Conservation (phyloP, 2,888 invertebrate genomes). For the Alloplasta piceator region DNA sequence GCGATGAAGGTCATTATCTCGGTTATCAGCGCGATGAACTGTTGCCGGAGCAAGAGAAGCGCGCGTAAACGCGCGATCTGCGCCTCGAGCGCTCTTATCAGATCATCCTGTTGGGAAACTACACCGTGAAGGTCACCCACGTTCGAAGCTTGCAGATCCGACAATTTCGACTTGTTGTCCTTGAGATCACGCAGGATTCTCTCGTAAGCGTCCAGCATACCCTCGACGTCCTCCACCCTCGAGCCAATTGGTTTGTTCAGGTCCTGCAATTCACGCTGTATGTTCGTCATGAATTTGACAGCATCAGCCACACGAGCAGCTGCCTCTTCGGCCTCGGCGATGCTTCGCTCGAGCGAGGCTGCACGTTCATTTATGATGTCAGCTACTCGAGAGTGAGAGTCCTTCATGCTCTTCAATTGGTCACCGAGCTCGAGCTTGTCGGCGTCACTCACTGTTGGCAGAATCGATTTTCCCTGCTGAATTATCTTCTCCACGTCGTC, state of each 20-base stretch:
- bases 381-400: conserved; percentile 90
- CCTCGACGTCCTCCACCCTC: conserved; percentile 94
- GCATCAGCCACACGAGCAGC: conserved; percentile 92
- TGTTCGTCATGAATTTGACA: conserved; percentile 90
- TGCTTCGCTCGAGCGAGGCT: conserved; percentile 89
- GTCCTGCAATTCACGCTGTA: conserved; percentile 93
- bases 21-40: conserved; percentile 93
- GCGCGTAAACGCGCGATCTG: conserved; percentile 93
- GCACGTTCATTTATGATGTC: conserved; percentile 91
- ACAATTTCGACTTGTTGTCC: conserved; percentile 90
- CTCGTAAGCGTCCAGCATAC: conserved; percentile 91
- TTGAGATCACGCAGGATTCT: conserved; percentile 91
- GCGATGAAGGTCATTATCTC: conserved; percentile 95
- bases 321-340: conserved; percentile 92
- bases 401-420: conserved; percentile 90
- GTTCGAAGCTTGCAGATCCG: conserved; percentile 90
- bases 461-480: conserved; percentile 91
- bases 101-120: conserved; percentile 92
- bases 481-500: conserved; percentile 90
- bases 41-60: conserved; percentile 92
- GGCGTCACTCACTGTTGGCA: conserved; percentile 92
- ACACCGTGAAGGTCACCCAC: conserved; percentile 92
- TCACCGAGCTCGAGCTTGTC: conserved; percentile 94
- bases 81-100: conserved; percentile 93
- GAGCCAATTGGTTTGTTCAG: conserved; percentile 94